Conservation (phyloP, 2,797 vertebrate species). For the Pogonophryne albipinna region DNA sequence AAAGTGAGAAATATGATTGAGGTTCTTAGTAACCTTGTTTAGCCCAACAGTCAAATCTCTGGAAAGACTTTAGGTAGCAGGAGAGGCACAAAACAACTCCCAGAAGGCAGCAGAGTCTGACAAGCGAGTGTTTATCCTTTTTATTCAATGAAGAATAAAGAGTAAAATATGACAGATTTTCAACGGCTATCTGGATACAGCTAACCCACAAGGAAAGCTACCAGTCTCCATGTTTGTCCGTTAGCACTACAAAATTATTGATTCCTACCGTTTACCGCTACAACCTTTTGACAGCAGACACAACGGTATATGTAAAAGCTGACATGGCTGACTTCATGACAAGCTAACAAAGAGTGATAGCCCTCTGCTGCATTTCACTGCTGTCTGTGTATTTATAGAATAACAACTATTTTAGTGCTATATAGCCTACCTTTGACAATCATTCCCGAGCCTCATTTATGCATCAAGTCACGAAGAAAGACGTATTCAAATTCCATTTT, state of each 20-base stretch:
- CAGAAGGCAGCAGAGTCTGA: slow-evolving; percentile 50
- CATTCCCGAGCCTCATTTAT: slow-evolving; percentile 55
- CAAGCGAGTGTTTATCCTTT: slow-evolving; percentile 51
- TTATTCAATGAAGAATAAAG: slow-evolving; percentile 51
- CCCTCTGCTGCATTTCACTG: slow-evolving; percentile 44
- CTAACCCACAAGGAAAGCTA: slow-evolving; percentile 43
- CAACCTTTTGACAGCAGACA: slow-evolving; percentile 62
- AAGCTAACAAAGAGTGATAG: slow-evolving; percentile 63
- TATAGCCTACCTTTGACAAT: slow-evolving; percentile 48
- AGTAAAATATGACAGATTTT: slow-evolving; percentile 58
- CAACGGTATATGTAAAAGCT: slow-evolving; percentile 57
- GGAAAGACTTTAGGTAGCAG: slow-evolving; percentile 16
- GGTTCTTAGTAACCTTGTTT: slow-evolving; percentile 45
- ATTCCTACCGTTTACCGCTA: slow-evolving; percentile 59
- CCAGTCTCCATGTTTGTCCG: slow-evolving; percentile 56
- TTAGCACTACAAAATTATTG: slow-evolving; percentile 65
- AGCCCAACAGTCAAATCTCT: slow-evolving; percentile 50
- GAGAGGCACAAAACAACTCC: slow-evolving; percentile 48
- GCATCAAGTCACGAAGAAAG: slow-evolving; percentile 49
- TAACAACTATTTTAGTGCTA: slow-evolving; percentile 24
- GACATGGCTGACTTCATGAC: slow-evolving; percentile 62
- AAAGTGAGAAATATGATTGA: slow-evolving; percentile 42
- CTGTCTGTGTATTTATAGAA: slow-evolving; percentile 36
- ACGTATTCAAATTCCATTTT: slow-evolving; percentile 59
- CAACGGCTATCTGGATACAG: slow-evolving; percentile 51